Base-by-base conservation (phyloP, 1,140 invertebrate species). In the Megathymus violae region DNA sequence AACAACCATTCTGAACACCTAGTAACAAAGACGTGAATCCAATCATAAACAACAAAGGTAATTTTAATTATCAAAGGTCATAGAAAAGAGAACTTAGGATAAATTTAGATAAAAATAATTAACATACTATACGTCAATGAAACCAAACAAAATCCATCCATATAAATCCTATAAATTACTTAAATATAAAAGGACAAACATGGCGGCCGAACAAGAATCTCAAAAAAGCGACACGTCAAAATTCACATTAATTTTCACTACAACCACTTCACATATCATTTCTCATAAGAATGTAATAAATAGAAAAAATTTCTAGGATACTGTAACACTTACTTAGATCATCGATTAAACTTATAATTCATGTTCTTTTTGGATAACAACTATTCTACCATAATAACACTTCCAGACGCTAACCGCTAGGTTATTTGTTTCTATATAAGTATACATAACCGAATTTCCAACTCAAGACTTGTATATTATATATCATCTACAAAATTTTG, bases 1-100 rank as follows among this genome's bases (percentile, higher is more conserved):
- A 92, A 93, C 93, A 89, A 94, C 93, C 93, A 93, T 94, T 87
- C 92, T 89, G 83, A 82, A 76, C 71, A 84, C 82, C 86, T 89
- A 82, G 71, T 82, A 87, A 90, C 85, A 89, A 91, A 89, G 85
- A 76, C 62, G 66, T 41, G 34, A 62, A 59, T 9, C 48, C 50
- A 54, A 51, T 48, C 43, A 47, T 48, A 61, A 61, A 60, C 43
- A 50, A 63, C 17, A 25, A 52, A 80, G 67, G 68, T 69, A 50
- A 74, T 22, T 47, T 50, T 56, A 40, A 34, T 61, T 46, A 43
- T 64, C 11, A 46, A 43, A 61, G 14, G 2, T 11, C 14, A 27
- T 11, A 1, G 19, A 17, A 14, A 40, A 38, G 14, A 67, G 11
- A 10, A 41, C 27, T 19, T 46, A 14, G 19, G 62, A 27, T 38